Evolutionary conservation across 1,140 invertebrate species (phyloP).

Genomic region (Drosophila athabasca): DNA sequence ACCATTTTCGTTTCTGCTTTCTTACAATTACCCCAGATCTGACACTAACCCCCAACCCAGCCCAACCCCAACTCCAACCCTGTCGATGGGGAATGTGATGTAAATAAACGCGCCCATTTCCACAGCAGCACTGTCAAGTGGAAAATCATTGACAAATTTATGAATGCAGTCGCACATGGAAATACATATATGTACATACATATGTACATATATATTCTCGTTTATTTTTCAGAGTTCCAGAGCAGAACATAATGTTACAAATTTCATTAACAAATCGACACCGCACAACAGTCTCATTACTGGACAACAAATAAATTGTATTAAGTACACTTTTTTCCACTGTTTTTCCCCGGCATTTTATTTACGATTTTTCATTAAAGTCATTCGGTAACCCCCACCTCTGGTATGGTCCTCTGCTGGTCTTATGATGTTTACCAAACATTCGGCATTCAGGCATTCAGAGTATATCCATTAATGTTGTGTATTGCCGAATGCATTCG

Average conservation of each 20-base stretch:
- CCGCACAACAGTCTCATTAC: conserved; percentile 26
- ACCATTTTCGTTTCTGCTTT: conserved; percentile 32
- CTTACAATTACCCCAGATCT: conserved; percentile 33
- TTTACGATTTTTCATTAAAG: conserved; percentile 74
- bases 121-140: conserved; percentile 49
- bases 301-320: conserved; percentile 64
- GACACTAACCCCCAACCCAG: background rate
- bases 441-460: conserved; percentile 11
- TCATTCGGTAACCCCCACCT: conserved; percentile 8
- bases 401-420: too few species aligned
- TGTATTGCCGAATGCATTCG: too few species aligned
- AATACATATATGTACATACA: conserved; percentile 17
- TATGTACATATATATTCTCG: background rate
- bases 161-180: conserved; percentile 21
- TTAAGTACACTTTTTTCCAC: conserved; percentile 46
- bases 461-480: conserved; percentile 29
- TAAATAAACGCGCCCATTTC: conserved; percentile 54
- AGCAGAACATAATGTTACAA: conserved; percentile 59
- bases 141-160: conserved; percentile 64
- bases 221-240: background rate
- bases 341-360: conserved; percentile 44
- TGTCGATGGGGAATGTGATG: conserved; percentile 35
- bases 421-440: conserved; percentile 39
- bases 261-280: conserved; percentile 75
- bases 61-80: conserved; percentile 3